Conservation (phyloP, 2,113 vertebrate genomes). For the Pterocles burchelli region DNA sequence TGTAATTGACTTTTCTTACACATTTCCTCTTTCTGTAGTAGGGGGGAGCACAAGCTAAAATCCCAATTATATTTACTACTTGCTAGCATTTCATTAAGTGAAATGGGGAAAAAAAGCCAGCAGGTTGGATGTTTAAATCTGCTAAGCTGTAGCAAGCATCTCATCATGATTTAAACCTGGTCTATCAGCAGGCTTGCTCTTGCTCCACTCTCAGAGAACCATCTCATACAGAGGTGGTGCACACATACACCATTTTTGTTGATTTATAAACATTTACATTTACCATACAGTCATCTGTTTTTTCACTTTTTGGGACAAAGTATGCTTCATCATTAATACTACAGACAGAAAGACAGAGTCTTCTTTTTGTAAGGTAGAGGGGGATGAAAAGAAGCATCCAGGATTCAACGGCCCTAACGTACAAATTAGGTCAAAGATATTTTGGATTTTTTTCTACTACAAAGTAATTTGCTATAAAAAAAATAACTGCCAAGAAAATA, state of each 20-base stretch:
- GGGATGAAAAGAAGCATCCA: neutral
- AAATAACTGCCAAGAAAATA: neutral
- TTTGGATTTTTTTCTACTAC: neutral
- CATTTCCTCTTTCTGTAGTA: neutral
- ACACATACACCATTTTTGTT: neutral
- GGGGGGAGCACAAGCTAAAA: neutral
- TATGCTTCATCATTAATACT: neutral
- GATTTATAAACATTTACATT: neutral
- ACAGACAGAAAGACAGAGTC: neutral
- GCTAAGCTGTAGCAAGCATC: neutral
- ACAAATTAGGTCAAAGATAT: neutral
- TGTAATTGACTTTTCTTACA: neutral
- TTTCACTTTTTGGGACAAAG: neutral
- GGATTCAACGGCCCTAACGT: neutral
- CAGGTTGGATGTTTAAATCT: neutral
- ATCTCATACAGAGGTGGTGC: neutral
- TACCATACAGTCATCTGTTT: neutral
- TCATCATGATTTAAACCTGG: neutral
- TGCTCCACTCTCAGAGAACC: neutral
- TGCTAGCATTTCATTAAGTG: neutral
- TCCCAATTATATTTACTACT: neutral
- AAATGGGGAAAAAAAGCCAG: neutral
- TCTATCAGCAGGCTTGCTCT: neutral
- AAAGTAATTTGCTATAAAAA: neutral
- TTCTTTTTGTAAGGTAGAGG: neutral